Evolutionary conservation across 2,888 invertebrate species (phyloP).

Genomic region (Agriopis marginaria): DNA sequence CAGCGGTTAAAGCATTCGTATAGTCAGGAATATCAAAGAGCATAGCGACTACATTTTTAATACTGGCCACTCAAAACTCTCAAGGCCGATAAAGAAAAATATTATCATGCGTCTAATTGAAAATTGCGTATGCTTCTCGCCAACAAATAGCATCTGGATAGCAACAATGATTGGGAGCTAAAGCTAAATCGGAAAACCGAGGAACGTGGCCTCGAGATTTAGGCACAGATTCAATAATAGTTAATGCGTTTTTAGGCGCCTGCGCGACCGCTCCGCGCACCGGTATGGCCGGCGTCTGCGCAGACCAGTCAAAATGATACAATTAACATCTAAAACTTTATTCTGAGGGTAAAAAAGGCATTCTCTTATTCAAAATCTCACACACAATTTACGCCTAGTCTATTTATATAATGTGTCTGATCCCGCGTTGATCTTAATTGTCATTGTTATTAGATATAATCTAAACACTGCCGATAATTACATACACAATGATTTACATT

Average conservation of each 20-base stretch:
- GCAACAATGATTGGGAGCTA: slow-evolving; percentile 10
- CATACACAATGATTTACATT: no score
- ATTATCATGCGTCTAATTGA: not conserved
- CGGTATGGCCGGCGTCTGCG: not conserved
- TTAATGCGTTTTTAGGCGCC: not conserved
- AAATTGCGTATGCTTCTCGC: not conserved
- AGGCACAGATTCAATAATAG: not conserved
- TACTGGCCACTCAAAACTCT: not conserved
- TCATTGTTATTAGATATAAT: not conserved
- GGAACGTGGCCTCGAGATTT: slow-evolving; percentile 3
- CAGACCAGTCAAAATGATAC: not conserved
- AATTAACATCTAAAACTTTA: not conserved
- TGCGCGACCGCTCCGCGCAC: not conserved
- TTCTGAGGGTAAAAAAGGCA: not conserved
- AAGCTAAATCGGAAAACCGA: not conserved
- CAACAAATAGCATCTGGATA: not conserved
- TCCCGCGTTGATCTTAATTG: not conserved
- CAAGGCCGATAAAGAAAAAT: slow-evolving; percentile 1
- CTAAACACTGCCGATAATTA: not conserved
- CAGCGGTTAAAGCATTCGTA: not conserved
- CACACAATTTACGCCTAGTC: not conserved
- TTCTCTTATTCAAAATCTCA: not conserved
- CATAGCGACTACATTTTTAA: not conserved
- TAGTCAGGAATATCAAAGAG: not conserved
- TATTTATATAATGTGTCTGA: no score